phyloP scores from a whole-genome alignment of 2,888 invertebrate genomes.

The Drosophila merina region DNA sequence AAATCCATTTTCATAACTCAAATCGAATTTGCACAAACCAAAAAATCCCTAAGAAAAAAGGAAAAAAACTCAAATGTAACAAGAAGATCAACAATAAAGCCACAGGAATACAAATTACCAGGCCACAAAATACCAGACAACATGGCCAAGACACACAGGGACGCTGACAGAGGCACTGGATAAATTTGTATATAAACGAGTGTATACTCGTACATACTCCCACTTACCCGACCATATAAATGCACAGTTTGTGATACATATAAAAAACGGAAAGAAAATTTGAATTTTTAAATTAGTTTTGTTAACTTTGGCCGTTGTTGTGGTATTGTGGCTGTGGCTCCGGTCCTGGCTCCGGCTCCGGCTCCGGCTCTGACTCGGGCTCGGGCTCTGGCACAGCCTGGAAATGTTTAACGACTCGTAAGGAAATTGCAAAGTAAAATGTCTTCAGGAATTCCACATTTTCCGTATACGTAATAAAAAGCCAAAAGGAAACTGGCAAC shows the following conservation, averaged over 20 bases:
- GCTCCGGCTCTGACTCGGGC: conserved; percentile 18
- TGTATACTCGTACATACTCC: background rate
- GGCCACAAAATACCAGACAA: conserved; percentile 63
- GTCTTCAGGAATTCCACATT: conserved; percentile 77
- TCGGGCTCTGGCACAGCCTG: conserved; percentile 61
- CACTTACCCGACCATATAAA: conserved; percentile 65
- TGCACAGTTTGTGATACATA: conserved; percentile 76
- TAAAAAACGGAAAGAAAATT: conserved; percentile 80
- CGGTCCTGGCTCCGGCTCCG: conserved; percentile 2
- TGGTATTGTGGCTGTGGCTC: conserved; percentile 12
- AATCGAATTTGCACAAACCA: conserved; percentile 37
- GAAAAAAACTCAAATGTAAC: conserved; percentile 51
- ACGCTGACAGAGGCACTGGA: conserved; percentile 17
- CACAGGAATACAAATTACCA: conserved; percentile 81
- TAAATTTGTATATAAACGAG: conserved; percentile 15
- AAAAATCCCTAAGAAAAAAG: conserved; percentile 4
- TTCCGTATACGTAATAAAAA: conserved; percentile 61
- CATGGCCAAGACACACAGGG: conserved; percentile 25
- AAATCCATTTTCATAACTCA: conserved; percentile 30
- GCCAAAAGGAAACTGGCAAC: conserved; percentile 47
- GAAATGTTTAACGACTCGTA: conserved; percentile 83
- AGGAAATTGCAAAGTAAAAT: conserved; percentile 82
- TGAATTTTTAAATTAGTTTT: conserved; percentile 84
- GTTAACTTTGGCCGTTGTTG: conserved; percentile 79
- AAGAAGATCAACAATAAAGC: conserved; percentile 77